A percentile compares a stretch with the other conserved stretches of the same genome.
Conservation (phyloP, 2,888 invertebrate genomes). For the Melanostoma mellinum region DNA sequence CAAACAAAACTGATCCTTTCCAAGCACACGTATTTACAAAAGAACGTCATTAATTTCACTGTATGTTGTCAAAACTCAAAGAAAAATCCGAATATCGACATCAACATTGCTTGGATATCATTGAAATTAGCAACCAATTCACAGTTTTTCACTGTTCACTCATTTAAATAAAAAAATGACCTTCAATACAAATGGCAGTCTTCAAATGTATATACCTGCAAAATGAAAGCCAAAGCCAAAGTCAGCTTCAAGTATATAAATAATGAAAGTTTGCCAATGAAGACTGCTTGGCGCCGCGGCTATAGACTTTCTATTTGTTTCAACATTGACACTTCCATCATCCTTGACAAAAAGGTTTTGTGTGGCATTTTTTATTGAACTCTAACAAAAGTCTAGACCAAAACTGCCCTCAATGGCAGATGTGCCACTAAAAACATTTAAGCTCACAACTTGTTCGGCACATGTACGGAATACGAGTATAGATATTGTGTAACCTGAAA, state of each 20-base stretch:
- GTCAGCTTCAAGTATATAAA: not conserved
- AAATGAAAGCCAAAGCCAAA: not conserved
- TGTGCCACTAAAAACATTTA: slow-evolving; percentile 5
- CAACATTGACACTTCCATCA: slow-evolving; percentile 15
- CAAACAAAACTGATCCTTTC: too few relatives aligned
- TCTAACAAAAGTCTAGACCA: slow-evolving; percentile 52
- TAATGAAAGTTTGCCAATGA: slow-evolving; percentile 15
- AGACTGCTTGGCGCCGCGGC: slow-evolving; percentile 23
- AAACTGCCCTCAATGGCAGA: slow-evolving; percentile 2
- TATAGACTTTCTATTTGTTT: slow-evolving; percentile 2
- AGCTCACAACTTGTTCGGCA: slow-evolving; percentile 19
- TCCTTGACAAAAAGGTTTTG: slow-evolving; percentile 37
- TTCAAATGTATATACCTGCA: not conserved
- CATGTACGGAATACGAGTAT: not conserved
- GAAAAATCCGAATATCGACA: too few relatives aligned
- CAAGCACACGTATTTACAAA: too few relatives aligned
- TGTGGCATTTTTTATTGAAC: slow-evolving; percentile 45
- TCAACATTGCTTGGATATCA: too few relatives aligned
- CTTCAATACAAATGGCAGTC: slow-evolving; percentile 5
- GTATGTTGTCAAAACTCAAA: too few relatives aligned
- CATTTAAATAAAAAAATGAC: not conserved
- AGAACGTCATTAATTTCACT: too few relatives aligned
- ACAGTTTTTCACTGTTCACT: too few relatives aligned
- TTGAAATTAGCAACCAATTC: too few relatives aligned
- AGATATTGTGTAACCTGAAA: slow-evolving; percentile 4